phyloP scores from a whole-genome alignment of 2,797 vertebrate genomes.

The Okamejei kenojei region DNA sequence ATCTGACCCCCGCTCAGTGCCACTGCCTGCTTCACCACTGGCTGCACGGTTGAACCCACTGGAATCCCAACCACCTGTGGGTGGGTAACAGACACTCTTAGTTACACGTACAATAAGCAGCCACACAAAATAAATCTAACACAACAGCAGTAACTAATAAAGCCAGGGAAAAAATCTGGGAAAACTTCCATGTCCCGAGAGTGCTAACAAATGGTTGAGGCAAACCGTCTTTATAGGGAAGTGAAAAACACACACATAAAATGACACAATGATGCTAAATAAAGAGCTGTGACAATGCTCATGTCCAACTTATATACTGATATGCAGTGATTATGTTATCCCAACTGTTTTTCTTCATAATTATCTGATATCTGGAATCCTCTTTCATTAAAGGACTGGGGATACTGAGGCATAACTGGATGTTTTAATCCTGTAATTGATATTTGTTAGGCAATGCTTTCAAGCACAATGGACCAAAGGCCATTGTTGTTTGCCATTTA shows the following conservation, averaged over 20 bases:
- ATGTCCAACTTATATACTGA: neutral
- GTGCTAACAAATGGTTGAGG: neutral
- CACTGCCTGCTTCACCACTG: constrained; percentile 84
- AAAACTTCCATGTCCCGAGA: neutral
- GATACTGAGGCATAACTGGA: neutral
- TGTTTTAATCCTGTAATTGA: neutral
- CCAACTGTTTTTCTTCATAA: neutral
- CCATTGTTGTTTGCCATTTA: neutral
- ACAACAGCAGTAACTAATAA: neutral
- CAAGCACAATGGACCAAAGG: neutral
- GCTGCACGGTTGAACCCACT: constrained; percentile 77
- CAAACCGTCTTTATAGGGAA: neutral
- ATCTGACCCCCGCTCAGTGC: constrained; percentile 93
- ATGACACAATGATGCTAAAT: neutral
- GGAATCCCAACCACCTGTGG: constrained; percentile 84
- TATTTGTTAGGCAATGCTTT: neutral
- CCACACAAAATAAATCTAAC: neutral
- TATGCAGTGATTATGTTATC: neutral
- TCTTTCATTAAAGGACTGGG: neutral
- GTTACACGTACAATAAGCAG: too few relatives aligned
- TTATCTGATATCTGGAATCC: neutral
- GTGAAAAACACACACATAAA: too few relatives aligned
- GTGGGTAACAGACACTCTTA: neutral
- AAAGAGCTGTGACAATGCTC: neutral
- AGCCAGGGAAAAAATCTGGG: neutral